Base-by-base conservation (phyloP, 2,888 invertebrate genomes). In the Drosophila austrosaltans region DNA sequence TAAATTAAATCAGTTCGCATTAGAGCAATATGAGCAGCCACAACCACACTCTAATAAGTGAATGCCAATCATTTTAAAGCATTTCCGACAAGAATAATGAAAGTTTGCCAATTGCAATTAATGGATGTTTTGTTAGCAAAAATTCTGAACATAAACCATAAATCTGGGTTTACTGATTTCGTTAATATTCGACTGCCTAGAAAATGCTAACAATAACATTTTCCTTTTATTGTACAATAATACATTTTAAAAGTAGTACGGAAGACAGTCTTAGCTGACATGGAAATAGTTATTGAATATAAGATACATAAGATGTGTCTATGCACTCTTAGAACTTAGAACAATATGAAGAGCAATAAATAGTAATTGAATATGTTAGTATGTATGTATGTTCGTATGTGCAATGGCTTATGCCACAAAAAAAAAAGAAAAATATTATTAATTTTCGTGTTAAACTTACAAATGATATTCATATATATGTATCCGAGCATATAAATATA, bases 401-500 rank as follows among this genome's bases (percentile, higher is more conserved):
- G 48, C 48, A 10, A 22, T 25, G 12, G 22, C 12, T 48, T 16
- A 25, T 48, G 1, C 16, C 25, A 25, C 22, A 12, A 48, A 48
- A 22, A 10, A 20, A 1, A 44, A 3, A 48, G 22, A 44, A 3
- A 20, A 16, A 16, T 16, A 20, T 8, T 20, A 3, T 40, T 40
- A 12, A 40, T 40, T 40, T 40, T 40, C 40, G 48, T 48, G 48
- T 25, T 48, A 22, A 48, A 48, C 48, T 22, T 48, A 48, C 22
- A 48, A 48, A 48, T 12, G 22, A 48, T 48, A 48, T 25, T 48
- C 12, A 48, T 48, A 48, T 48, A 48, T 48, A 48, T 48, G 48
- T 25, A 25, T 48, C 10, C 5, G 22, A 48, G 4, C 25, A 48
- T 10, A 48, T 48, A 48, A 7, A 36, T 10, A 10, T 36, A 36